Percentiles rank a stretch among this genome's conserved stretches.
Evolutionary conservation across 2,888 invertebrate species (phyloP).

Genomic region (Eupithecia inturbata): DNA sequence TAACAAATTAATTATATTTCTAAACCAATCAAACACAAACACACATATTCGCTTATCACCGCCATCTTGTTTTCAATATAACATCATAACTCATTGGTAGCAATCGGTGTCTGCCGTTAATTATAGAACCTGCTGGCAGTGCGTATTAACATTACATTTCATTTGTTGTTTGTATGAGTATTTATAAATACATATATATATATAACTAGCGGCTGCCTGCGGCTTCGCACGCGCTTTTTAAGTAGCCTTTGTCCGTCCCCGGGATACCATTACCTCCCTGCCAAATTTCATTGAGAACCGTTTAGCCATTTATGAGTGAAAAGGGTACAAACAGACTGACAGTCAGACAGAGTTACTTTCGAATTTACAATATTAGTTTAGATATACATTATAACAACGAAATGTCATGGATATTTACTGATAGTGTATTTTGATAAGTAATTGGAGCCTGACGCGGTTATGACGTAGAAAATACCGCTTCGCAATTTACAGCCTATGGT

Average conservation of each 20-base stretch:
- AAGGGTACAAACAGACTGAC: no score
- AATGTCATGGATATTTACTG: not conserved
- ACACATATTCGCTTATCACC: not conserved
- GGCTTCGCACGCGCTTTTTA: no score
- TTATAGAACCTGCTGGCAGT: slow-evolving; percentile 21
- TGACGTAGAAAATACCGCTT: no score
- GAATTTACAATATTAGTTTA: no score
- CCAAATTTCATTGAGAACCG: no score
- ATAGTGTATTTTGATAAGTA: not conserved
- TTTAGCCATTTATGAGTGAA: no score
- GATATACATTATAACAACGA: not conserved
- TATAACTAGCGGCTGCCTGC: no score
- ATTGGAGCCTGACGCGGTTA: not conserved
- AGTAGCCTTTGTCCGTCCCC: no score
- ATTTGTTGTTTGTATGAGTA: slow-evolving; percentile 16
- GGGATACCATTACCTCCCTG: no score
- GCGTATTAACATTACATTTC: slow-evolving; percentile 24
- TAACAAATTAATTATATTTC: not conserved
- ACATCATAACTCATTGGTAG: slow-evolving; percentile 23
- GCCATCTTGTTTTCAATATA: slow-evolving; percentile 13
- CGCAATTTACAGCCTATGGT: no score
- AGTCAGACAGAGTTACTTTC: no score
- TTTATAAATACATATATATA: no score
- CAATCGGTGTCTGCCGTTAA: slow-evolving; percentile 23
- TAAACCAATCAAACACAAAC: not conserved